These are phyloP conservation scores for Acanthurus lineatus DNA, from an alignment of 2,797 vertebrate genomes.

Conservation along the genomic window DNA sequence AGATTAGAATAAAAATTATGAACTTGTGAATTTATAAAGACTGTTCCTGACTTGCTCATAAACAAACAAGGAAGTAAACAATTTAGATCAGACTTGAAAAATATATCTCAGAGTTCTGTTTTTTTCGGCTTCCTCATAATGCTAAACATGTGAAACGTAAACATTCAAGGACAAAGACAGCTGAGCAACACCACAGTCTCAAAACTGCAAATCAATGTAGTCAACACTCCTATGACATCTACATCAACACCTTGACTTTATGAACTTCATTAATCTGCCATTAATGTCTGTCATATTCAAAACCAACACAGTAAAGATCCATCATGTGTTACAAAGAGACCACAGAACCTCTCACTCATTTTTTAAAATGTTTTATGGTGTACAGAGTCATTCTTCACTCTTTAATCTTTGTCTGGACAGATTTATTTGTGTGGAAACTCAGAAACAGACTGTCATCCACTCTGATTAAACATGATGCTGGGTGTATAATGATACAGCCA, in stretches of 20 bases:
- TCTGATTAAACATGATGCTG: slow-evolving; percentile 19
- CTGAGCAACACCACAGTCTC: not conserved
- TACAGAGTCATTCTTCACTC: slow-evolving; percentile 33
- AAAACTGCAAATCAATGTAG: slow-evolving; percentile 14
- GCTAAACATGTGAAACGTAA: slow-evolving; percentile 2
- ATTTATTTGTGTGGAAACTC: slow-evolving; percentile 37
- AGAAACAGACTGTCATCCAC: slow-evolving; percentile 1
- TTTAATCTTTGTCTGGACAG: slow-evolving; percentile 39
- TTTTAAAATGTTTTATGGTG: slow-evolving; percentile 17
- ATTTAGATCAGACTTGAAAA: no score
- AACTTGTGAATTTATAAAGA: no score
- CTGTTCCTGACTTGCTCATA: no score
- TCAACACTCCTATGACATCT: not conserved
- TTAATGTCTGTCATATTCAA: slow-evolving; percentile 16
- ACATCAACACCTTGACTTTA: slow-evolving; percentile 4
- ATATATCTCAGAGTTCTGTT: no score
- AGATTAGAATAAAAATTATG: no score
- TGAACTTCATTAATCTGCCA: slow-evolving; percentile 19
- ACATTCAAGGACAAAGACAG: not conserved
- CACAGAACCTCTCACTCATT: slow-evolving; percentile 7
- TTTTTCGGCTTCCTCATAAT: not conserved
- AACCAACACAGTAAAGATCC: slow-evolving; percentile 10
- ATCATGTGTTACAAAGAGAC: slow-evolving; percentile 5
- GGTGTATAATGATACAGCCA: slow-evolving; percentile 15
- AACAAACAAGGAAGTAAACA: no score